Percentiles rank a stretch among this genome's conserved stretches.
phyloP scores from a whole-genome alignment of 2,797 vertebrate species.

The Gymnothorax reevesii region DNA sequence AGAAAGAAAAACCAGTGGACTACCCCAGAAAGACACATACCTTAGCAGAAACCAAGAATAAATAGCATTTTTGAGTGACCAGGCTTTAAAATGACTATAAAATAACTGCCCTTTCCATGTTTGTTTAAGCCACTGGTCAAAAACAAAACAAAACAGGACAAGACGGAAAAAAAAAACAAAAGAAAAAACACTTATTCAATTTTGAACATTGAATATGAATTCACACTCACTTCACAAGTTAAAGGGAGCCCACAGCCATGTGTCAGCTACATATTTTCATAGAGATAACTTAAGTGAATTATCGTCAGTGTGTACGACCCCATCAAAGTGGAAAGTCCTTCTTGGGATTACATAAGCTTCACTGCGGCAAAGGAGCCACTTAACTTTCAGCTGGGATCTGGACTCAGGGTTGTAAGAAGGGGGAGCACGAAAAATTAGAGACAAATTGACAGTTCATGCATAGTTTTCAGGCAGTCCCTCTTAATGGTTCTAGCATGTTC shows the following conservation, averaged over 20 bases:
- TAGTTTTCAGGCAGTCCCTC: not conserved
- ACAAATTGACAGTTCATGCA: not conserved
- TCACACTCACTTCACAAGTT: not conserved
- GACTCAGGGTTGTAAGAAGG: too few relatives aligned
- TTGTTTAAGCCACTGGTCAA: not conserved
- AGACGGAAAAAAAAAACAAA: too few relatives aligned
- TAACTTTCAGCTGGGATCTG: not conserved
- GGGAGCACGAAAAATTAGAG: not conserved
- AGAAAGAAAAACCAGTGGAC: conserved; percentile 31
- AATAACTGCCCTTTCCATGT: not conserved
- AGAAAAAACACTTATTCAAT: not conserved
- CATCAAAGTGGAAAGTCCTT: not conserved
- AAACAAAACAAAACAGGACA: too few relatives aligned
- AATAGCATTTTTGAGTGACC: conserved; percentile 20
- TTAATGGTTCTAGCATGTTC: not conserved
- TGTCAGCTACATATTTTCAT: not conserved
- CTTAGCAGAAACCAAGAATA: conserved; percentile 30
- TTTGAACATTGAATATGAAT: not conserved
- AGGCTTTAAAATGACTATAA: not conserved
- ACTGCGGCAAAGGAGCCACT: not conserved
- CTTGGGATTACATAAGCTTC: not conserved
- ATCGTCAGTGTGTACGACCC: not conserved
- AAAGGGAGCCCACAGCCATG: not conserved
- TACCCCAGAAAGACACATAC: conserved; percentile 9
- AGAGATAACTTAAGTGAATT: not conserved